phyloP scores from a whole-genome alignment of 2,888 invertebrate genomes.

The Lypha dubia region DNA sequence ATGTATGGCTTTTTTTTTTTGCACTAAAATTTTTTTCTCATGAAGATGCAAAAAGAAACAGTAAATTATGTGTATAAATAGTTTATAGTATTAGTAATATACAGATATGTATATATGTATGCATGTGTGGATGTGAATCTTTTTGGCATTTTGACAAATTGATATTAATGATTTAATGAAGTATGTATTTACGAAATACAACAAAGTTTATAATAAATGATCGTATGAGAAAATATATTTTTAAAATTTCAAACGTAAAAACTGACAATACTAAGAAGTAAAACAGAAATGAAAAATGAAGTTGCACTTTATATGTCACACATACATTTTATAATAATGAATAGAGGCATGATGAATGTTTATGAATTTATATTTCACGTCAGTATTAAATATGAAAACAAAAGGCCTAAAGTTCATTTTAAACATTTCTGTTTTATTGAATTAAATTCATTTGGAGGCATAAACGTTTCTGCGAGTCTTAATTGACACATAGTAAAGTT shows the following conservation, averaged over 20 bases:
- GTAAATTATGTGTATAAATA: neutral
- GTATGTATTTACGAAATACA: conserved; percentile 22
- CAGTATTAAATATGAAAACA: neutral
- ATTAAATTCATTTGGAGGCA: neutral
- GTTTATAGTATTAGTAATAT: neutral
- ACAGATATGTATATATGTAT: no score
- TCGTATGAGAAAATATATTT: conserved; percentile 4
- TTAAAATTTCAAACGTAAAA: conserved; percentile 3
- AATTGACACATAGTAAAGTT: no score
- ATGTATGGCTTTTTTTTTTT: neutral
- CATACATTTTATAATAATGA: neutral
- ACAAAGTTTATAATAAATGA: conserved; percentile 1
- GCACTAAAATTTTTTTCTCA: neutral
- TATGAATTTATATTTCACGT: neutral
- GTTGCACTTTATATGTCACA: neutral
- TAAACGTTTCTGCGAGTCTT: no score
- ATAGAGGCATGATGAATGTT: neutral
- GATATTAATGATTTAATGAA: conserved; percentile 47
- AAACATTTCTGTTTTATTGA: neutral
- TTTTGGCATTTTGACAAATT: conserved; percentile 52
- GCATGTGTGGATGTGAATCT: no score
- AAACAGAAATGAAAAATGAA: conserved; percentile 43
- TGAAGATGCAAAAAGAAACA: neutral
- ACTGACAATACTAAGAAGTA: neutral
- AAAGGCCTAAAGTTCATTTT: neutral